Evolutionary conservation across 2,888 invertebrate genomes (phyloP).

Genomic region (Copidosoma aretas): DNA sequence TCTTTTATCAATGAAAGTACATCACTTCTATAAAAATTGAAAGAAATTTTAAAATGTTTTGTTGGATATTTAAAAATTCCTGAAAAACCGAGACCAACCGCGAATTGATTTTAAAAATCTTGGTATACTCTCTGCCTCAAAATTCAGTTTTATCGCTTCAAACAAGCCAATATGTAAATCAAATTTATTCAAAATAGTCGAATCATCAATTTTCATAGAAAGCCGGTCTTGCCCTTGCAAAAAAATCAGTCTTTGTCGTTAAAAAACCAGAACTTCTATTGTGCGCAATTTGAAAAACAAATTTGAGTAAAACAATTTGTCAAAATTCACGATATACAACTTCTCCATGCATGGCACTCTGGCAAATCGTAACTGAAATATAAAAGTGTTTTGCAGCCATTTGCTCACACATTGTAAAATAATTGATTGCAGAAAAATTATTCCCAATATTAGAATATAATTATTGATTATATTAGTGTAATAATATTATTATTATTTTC

Average conservation of each 20-base stretch:
- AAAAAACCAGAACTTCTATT: constrained; percentile 38
- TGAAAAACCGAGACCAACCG: neutral
- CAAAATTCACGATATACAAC: constrained; percentile 40
- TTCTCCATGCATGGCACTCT: constrained; percentile 45
- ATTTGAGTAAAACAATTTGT: constrained; percentile 11
- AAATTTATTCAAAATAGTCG: neutral
- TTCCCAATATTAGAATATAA: constrained; percentile 36
- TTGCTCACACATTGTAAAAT: constrained; percentile 41
- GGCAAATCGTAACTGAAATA: constrained; percentile 41
- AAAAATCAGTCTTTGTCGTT: constrained; percentile 29
- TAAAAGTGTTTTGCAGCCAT: constrained; percentile 45
- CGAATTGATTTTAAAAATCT: too few relatives aligned
- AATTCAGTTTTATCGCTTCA: too few relatives aligned
- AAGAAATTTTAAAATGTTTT: too few relatives aligned
- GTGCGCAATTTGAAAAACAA: constrained; percentile 40
- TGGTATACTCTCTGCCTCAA: neutral
- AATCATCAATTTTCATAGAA: constrained; percentile 19
- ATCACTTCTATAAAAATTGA: too few relatives aligned
- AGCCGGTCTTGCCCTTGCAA: constrained; percentile 37
- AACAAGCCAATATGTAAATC: neutral
- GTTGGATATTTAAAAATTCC: neutral
- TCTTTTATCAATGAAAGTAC: too few relatives aligned
- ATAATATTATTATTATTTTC: constrained; percentile 38
- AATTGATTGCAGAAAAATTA: constrained; percentile 35
- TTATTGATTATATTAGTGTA: constrained; percentile 15